Base-by-base conservation (phyloP, 2,888 invertebrate species). In the Meliscaeva auricollis region DNA sequence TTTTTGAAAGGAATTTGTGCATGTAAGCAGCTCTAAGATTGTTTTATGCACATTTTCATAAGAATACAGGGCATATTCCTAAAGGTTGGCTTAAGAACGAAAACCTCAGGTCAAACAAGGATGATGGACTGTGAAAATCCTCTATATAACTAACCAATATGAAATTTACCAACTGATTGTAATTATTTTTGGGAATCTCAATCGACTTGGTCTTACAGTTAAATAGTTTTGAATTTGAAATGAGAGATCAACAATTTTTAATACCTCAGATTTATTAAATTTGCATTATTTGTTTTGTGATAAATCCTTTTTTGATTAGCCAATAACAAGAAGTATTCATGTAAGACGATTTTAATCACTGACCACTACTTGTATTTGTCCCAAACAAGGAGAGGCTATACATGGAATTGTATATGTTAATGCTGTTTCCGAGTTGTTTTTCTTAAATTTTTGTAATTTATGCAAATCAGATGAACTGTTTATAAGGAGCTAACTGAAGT, bases 41-140 rank as follows among this genome's bases (percentile, higher is more conserved):
- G 48, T 58, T 54, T 70, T 54, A 66, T 66, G 44, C 22, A 17
- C 32, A 32, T 48, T 32, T 66, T 13, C 48, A 22, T 66, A 64
- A 30, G 17, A 30, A 66, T 32, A 48, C 64, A 35, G 1, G 5
- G 1, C 7, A 54, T 3, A 3, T 30, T 13, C 13, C n/a, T 30
- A 44, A 26, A 64, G 17, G 13, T 20, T 17, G 13, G 3, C 7
- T 35, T 48, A 9, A 1, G n/a, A 46, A 4, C 1, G 8, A 26
- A 11, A 38, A 26, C 30, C 13, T 11, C 3, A 26, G 9, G 22
- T 20, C 17, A 48, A 66, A 32, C 32, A 35, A 4, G 20, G 6
- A 15, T 13, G 11, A 44, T 26, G 13, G 32, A 32, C 17, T 64
- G 64, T 48, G 38, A 46, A 64, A 64, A 46, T n/a, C 17, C 64